phyloP scores from a whole-genome alignment of 2,888 invertebrate species.

The Actias luna region DNA sequence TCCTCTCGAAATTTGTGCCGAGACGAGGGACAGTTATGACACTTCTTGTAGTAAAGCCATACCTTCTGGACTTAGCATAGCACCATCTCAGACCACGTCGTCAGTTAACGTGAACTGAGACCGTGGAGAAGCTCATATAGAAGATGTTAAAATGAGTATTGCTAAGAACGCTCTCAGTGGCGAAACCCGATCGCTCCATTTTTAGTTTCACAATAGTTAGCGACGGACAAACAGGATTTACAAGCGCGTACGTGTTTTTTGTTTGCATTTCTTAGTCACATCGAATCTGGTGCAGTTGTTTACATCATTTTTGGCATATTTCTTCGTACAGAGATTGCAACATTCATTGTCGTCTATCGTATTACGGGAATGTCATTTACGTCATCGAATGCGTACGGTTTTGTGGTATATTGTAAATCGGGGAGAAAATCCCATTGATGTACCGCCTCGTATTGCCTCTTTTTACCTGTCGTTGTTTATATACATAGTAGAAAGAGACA shows the following conservation, averaged over 20 bases:
- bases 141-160: background rate
- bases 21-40: too few species aligned
- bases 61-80: too few species aligned
- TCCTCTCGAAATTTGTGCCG: too few species aligned
- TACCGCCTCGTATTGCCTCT: too few species aligned
- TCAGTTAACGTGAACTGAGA: too few species aligned
- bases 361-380: conserved; percentile 10
- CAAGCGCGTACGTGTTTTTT: conserved; percentile 15
- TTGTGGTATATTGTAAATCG: background rate
- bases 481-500: too few species aligned
- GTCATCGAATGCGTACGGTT: background rate
- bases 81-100: too few species aligned
- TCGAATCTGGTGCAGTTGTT: conserved; percentile 29
- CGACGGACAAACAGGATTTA: conserved; percentile 12
- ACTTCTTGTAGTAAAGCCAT: too few species aligned
- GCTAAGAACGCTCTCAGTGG: background rate
- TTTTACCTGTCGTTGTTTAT: too few species aligned
- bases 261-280: conserved; percentile 17
- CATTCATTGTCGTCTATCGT: conserved; percentile 21
- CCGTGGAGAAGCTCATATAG: too few species aligned
- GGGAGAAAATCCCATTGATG: background rate
- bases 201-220: background rate
- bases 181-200: background rate
- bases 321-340: conserved; percentile 29
- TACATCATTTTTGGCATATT: conserved; percentile 39